Evolutionary conservation across 2,113 vertebrate species (phyloP), one percentile per base, ranked within the genome.

Genomic region (Poecilia latipinna): DNA sequence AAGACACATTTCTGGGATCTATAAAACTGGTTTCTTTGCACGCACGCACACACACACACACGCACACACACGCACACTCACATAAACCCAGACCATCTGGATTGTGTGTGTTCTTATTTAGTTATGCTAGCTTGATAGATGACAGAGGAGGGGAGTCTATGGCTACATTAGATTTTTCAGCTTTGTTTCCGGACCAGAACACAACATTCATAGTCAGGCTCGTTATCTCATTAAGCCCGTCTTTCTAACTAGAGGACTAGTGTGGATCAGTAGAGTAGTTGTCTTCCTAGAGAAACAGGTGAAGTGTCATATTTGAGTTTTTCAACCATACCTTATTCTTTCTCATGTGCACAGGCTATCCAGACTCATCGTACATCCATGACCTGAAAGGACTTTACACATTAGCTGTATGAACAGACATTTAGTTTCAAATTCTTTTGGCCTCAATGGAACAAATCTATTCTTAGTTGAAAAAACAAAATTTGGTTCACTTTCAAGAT

Each of bases 101-200:
- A 77, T 68, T 29, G 44, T 69, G 39, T 68, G 64, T 72, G 57
- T 78, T 80, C 71, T 39, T 54, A 1, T 68, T 65, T 29, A 63
- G 75, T 78, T 89, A 12, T 31, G 37, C 86, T 72, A 80, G 61
- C 31, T 70, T 90, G 88, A 91, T 88, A 74, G 77, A 92, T 89
- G 82, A 73, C 61, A 76, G 68, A 77, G 32, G 79, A 61, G 78
- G 70, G 31, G 79, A 82, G 83, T 85, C 88, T 82, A 81, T 89
- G 87, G 84, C 84, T 85, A 89, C 87, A 93, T 89, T 90, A 85
- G 86, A 91, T 91, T 91, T 86, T 69, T 83, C 72, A n/a, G 70
- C 71, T 72, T 22, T 24, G 37, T 76, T 75, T 82, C 74, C 74
- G 70, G 44, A 75, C 69, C 54, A 39, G 62, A 74, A 73, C 68